Evolutionary conservation across 2,888 invertebrate species (phyloP).

Genomic region (Drepanosiphum platanoidis): DNA sequence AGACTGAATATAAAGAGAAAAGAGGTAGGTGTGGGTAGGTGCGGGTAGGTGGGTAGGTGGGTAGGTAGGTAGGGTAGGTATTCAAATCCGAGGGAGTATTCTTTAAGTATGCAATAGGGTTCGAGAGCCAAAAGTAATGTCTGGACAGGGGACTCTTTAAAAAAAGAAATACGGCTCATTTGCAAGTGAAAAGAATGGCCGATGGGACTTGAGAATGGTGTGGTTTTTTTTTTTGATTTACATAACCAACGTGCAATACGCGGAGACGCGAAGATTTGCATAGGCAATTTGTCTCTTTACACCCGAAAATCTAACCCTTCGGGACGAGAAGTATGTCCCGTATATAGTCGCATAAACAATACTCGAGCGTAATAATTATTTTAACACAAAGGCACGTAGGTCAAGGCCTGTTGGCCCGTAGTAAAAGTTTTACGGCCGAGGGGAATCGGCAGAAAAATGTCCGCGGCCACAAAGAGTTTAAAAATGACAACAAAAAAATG

Average conservation of each 20-base stretch:
- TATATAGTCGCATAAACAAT: slow-evolving; percentile 23
- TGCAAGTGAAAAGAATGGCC: slow-evolving; percentile 48
- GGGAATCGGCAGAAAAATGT: slow-evolving; percentile 14
- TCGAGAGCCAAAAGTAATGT: slow-evolving; percentile 29
- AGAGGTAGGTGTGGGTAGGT: too few species aligned
- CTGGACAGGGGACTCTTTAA: slow-evolving; percentile 26
- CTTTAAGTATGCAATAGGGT: slow-evolving; percentile 24
- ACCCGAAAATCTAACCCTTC: neutral
- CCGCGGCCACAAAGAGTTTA: neutral
- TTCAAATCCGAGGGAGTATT: slow-evolving; percentile 17
- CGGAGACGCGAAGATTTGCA: slow-evolving; percentile 19
- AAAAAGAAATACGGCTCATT: slow-evolving; percentile 41
- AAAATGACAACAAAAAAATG: too few species aligned
- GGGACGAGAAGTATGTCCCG: slow-evolving; percentile 8
- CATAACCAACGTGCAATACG: slow-evolving; percentile 21
- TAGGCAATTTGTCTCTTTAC: slow-evolving; percentile 36
- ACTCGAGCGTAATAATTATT: slow-evolving; percentile 24
- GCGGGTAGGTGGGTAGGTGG: too few species aligned
- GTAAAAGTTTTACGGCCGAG: neutral
- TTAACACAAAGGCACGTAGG: slow-evolving; percentile 4
- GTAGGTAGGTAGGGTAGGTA: too few species aligned
- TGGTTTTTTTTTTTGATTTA: slow-evolving; percentile 31
- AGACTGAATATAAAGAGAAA: slow-evolving; percentile 25
- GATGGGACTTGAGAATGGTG: slow-evolving; percentile 10
- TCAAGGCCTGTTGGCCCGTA: neutral